These are phyloP conservation scores for zebrafish (Danio rerio) DNA, from an alignment of 2,113 vertebrate species.

Conservation along the genomic window DNA sequence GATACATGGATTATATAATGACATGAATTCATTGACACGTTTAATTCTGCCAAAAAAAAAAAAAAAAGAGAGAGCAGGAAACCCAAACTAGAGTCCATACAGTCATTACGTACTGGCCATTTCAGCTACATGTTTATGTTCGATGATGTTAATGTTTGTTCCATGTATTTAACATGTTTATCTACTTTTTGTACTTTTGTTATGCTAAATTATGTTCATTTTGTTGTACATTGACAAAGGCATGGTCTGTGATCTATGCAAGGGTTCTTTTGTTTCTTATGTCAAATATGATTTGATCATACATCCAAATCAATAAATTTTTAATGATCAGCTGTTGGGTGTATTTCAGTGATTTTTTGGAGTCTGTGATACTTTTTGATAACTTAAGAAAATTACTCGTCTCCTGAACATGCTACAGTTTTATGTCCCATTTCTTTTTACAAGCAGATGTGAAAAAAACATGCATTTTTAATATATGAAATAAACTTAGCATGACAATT, in stretches of 20 bases:
- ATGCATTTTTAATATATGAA: background rate
- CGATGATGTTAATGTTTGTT: constrained; percentile 49
- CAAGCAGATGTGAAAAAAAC: background rate
- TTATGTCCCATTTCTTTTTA: background rate
- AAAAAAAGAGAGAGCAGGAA: background rate
- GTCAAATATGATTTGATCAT: constrained; percentile 89
- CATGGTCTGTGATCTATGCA: constrained; percentile 97
- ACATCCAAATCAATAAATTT: constrained; percentile 95
- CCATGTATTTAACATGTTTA: constrained; percentile 61
- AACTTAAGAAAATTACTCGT: background rate
- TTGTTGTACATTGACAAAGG: constrained; percentile 83
- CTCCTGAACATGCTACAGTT: background rate
- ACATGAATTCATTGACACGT: constrained; percentile 1
- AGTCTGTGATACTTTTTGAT: background rate
- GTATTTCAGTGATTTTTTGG: constrained; percentile 33
- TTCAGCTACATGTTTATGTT: constrained; percentile 10
- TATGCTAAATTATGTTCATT: constrained; percentile 71
- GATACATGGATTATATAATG: background rate
- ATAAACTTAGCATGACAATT: background rate
- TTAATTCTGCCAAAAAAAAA: background rate
- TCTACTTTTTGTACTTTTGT: constrained; percentile 64
- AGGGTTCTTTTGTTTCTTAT: constrained; percentile 82
- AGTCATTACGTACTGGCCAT: constrained; percentile 5
- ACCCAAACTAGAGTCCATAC: constrained; percentile 9
- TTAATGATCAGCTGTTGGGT: constrained; percentile 85